These are phyloP conservation scores for Microchirus variegatus DNA, from an alignment of 2,797 vertebrate species.

Conservation along the genomic window DNA sequence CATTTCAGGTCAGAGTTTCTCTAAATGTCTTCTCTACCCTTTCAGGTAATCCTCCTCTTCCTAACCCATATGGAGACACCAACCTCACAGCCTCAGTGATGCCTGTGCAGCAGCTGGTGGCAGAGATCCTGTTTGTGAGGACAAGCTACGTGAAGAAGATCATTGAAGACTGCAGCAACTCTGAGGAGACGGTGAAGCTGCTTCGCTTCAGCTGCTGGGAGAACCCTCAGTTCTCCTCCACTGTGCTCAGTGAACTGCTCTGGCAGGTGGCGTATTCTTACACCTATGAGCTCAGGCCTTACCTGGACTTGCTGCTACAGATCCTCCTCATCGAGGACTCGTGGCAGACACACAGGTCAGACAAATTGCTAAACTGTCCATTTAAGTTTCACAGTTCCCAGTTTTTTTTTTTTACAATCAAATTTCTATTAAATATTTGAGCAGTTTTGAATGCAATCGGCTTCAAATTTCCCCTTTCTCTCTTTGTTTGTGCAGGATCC, in stretches of 20 bases:
- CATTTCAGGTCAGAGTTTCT: not conserved
- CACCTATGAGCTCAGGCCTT: constrained; percentile 97
- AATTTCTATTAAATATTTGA: not conserved
- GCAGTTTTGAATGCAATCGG: too few species aligned
- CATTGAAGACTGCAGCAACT: constrained; percentile 99
- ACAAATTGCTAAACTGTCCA: not conserved
- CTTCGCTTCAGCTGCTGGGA: constrained; percentile 99
- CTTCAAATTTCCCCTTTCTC: not conserved
- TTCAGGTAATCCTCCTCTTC: constrained; percentile 94
- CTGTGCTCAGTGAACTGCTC: constrained; percentile 97
- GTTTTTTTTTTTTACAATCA: too few species aligned
- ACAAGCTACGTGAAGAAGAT: constrained; percentile 99
- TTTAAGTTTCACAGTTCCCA: too few species aligned
- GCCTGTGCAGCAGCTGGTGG: constrained; percentile 97
- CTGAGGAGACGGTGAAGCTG: constrained; percentile 97
- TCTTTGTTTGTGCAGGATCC: constrained; percentile 85
- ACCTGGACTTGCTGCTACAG: constrained; percentile 97
- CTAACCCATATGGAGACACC: constrained; percentile 96
- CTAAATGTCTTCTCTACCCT: not conserved
- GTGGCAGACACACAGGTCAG: constrained; percentile 98
- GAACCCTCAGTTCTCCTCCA: constrained; percentile 99
- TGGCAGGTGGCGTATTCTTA: constrained; percentile 99
- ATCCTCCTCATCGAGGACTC: constrained; percentile 98
- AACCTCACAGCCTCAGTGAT: constrained; percentile 97
- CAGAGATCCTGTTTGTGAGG: constrained; percentile 97